These are phyloP conservation scores for Poeciliopsis presidionis DNA, from an alignment of 2,797 vertebrate genomes.

Conservation along the genomic window DNA sequence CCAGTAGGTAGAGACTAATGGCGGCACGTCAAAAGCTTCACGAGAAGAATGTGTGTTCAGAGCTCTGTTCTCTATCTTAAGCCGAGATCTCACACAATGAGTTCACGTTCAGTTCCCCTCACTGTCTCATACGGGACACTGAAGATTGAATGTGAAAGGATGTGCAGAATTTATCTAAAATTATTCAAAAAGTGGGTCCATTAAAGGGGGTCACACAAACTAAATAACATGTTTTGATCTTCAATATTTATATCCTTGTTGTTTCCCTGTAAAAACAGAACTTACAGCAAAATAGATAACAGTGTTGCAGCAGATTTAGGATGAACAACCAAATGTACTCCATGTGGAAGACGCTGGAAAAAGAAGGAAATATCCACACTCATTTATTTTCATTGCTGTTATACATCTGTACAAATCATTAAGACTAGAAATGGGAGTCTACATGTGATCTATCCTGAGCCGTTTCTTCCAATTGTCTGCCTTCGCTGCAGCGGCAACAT, in stretches of 20 bases:
- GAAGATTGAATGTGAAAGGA: background rate
- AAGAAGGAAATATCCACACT: background rate
- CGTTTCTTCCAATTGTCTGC: background rate
- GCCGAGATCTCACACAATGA: background rate
- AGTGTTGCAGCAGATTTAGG: background rate
- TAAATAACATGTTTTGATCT: background rate
- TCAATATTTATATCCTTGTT: background rate
- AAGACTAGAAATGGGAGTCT: background rate
- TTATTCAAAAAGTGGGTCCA: background rate
- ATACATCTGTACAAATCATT: constrained; percentile 7
- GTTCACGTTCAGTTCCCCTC: background rate
- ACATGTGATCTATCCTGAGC: background rate
- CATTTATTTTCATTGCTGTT: background rate
- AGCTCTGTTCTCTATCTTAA: background rate
- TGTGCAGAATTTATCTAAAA: background rate
- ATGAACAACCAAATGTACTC: background rate
- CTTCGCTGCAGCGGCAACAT: background rate
- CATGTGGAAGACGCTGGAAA: background rate
- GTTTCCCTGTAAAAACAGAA: background rate
- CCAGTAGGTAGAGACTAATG: background rate
- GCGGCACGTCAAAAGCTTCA: background rate
- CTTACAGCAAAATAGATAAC: background rate
- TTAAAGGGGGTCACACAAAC: background rate
- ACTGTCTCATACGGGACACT: background rate
- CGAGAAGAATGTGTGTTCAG: background rate